Conservation (phyloP, 2,113 vertebrate genomes). For the Xiphophorus couchianus region DNA sequence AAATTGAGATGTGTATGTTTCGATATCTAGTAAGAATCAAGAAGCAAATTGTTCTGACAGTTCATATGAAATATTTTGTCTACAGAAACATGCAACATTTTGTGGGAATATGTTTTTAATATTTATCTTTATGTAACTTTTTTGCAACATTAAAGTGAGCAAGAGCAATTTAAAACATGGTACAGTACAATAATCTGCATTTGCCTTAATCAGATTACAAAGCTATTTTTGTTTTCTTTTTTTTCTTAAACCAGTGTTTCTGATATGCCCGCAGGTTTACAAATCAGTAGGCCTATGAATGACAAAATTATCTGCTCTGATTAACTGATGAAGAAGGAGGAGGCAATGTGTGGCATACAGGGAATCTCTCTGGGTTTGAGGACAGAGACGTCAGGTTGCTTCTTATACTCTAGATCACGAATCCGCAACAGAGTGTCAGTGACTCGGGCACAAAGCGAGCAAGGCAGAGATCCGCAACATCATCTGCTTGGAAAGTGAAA, state of each 20-base stretch:
- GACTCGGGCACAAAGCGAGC: conserved; percentile 46
- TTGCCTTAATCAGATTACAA: not conserved
- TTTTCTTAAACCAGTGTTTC: not conserved
- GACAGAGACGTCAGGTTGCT: conserved; percentile 66
- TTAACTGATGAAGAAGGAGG: conserved; percentile 79
- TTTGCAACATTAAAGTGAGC: not conserved
- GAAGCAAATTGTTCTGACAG: not conserved
- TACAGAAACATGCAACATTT: not conserved
- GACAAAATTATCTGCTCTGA: conserved; percentile 71
- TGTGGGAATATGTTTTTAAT: not conserved
- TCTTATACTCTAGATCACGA: conserved; percentile 63
- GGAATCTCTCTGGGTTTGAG: conserved; percentile 74
- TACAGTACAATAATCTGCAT: not conserved
- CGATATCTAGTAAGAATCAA: not conserved
- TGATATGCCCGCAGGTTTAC: conserved; percentile 20
- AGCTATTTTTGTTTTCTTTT: not conserved
- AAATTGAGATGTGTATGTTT: not conserved
- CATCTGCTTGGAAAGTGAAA: conserved; percentile 30
- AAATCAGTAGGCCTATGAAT: conserved; percentile 34
- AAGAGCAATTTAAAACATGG: not conserved
- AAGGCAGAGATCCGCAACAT: conserved; percentile 47
- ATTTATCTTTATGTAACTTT: no score
- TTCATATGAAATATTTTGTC: not conserved
- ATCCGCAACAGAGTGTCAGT: conserved; percentile 50
- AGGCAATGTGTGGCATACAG: conserved; percentile 51